Conservation (phyloP, 2,888 invertebrate species). For the Cataglyphis albicans region DNA sequence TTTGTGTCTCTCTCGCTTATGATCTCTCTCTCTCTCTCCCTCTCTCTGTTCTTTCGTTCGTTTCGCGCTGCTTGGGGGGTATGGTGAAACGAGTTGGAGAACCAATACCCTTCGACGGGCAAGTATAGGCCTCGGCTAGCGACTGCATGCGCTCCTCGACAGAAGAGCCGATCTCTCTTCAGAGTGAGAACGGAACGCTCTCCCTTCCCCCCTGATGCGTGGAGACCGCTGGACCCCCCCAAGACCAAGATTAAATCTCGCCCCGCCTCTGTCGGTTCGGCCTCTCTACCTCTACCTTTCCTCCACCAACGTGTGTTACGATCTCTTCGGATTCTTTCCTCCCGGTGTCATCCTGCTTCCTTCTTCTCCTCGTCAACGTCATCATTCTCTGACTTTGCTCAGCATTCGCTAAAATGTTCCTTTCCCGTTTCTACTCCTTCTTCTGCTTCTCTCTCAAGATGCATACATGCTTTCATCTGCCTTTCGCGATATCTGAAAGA, state of each 20-base stretch:
- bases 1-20: neutral
- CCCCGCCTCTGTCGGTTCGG: constrained; percentile 78
- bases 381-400: constrained; percentile 12
- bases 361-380: constrained; percentile 40
- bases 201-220: constrained; percentile 67
- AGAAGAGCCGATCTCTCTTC: constrained; percentile 81
- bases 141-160: constrained; percentile 84
- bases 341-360: constrained; percentile 28
- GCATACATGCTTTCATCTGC: constrained; percentile 5
- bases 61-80: constrained; percentile 65
- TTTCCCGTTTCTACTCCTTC: constrained; percentile 10
- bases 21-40: neutral
- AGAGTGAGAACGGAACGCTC: constrained; percentile 74
- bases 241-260: constrained; percentile 80
- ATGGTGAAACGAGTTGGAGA: constrained; percentile 69
- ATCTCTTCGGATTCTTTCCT: constrained; percentile 35
- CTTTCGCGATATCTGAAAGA: neutral
- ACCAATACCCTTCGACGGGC: constrained; percentile 83
- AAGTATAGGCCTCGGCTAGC: constrained; percentile 84
- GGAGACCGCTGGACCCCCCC: constrained; percentile 77
- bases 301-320: constrained; percentile 37
- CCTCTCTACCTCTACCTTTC: constrained; percentile 60
- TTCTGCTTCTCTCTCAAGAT: neutral
- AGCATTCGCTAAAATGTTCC: neutral
- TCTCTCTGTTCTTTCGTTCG: constrained; percentile 52